A percentile compares a stretch with the other conserved stretches of the same genome.
Evolutionary conservation across 1,140 invertebrate genomes (phyloP).

Genomic region (Calephelis nemesis): DNA sequence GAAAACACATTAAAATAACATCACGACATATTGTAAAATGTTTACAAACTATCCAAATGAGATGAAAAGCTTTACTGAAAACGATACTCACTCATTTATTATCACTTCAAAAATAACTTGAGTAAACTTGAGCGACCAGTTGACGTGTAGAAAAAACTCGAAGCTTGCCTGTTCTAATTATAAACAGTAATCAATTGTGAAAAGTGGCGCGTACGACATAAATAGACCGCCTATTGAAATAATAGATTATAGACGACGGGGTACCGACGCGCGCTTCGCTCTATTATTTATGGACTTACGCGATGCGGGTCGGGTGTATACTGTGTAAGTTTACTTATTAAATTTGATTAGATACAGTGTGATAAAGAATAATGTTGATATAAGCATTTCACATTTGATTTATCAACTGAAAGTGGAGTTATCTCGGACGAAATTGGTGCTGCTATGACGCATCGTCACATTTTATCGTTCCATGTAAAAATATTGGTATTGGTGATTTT

Average conservation of each 20-base stretch:
- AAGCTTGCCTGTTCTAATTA: constrained; percentile 43
- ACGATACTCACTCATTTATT: constrained; percentile 3
- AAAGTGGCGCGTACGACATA: constrained; percentile 43
- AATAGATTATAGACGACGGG: constrained; percentile 39
- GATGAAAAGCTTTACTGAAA: background rate
- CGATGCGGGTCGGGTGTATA: constrained; percentile 40
- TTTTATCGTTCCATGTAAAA: background rate
- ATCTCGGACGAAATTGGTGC: constrained; percentile 1
- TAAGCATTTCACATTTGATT: constrained; percentile 17
- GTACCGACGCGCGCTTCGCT: constrained; percentile 42
- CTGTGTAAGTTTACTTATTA: constrained; percentile 46
- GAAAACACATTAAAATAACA: no score
- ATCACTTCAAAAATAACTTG: background rate
- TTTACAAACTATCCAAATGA: no score
- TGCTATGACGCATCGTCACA: background rate
- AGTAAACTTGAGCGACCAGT: background rate
- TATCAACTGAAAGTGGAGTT: constrained; percentile 12
- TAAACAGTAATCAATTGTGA: constrained; percentile 52
- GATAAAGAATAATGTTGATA: constrained; percentile 18
- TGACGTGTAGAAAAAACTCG: background rate
- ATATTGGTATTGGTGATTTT: no score
- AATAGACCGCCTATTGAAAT: constrained; percentile 45
- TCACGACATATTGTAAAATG: no score
- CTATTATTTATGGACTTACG: constrained; percentile 47
- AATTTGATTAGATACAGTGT: constrained; percentile 39